Evolutionary conservation across 2,888 invertebrate genomes (phyloP).

Genomic region (Microdon myrmicae): DNA sequence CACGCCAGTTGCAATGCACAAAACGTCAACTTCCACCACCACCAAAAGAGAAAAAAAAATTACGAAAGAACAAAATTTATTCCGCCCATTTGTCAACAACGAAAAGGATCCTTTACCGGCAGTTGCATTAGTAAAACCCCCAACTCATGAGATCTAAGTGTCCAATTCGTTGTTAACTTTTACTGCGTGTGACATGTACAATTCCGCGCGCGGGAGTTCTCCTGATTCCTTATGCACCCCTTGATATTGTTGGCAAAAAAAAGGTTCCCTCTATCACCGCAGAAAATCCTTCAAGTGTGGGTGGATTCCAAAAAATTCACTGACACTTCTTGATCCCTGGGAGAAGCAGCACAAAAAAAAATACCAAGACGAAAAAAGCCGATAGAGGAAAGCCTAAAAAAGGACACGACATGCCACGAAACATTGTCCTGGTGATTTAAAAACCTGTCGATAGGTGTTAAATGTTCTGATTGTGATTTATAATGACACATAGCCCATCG

Average conservation of each 20-base stretch:
- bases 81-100: constrained; percentile 20
- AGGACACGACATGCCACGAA: too few species aligned
- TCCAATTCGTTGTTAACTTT: constrained; percentile 1
- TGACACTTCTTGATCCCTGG: too few species aligned
- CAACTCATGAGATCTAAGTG: constrained; percentile 21
- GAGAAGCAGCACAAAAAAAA: constrained; percentile 2
- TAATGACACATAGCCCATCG: constrained; percentile 46
- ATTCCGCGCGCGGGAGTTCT: constrained; percentile 46
- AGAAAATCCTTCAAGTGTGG: constrained; percentile 3
- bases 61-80: constrained; percentile 22
- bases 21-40: too few species aligned
- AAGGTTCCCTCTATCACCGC: constrained; percentile 10
- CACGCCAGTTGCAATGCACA: too few species aligned
- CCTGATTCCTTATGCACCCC: constrained; percentile 49
- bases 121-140: constrained; percentile 10
- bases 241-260: background rate
- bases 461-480: constrained; percentile 52
- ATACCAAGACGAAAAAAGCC: constrained; percentile 8
- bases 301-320: background rate
- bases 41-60: too few species aligned
- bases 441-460: constrained; percentile 51
- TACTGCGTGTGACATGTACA: constrained; percentile 39
- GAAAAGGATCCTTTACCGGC: background rate
- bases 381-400: too few species aligned
- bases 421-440: constrained; percentile 42